Evolutionary conservation across 2,113 vertebrate species (phyloP).

Genomic region (Callipepla californica): DNA sequence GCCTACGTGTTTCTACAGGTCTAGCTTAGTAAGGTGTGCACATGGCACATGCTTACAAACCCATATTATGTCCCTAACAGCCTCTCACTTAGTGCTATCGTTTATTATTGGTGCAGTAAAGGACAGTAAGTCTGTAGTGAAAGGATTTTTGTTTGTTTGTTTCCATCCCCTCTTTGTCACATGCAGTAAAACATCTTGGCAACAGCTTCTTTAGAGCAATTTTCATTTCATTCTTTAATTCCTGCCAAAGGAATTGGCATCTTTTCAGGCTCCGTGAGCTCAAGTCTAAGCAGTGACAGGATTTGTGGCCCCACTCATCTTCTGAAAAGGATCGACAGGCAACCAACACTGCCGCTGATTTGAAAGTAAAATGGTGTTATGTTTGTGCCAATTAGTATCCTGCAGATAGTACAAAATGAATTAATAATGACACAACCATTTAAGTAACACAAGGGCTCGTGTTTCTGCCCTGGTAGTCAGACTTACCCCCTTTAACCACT

Average conservation of each 20-base stretch:
- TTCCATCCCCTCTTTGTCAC: neutral
- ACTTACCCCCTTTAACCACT: neutral
- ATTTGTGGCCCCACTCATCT: neutral
- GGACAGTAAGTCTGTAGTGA: neutral
- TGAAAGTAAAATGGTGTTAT: conserved; percentile 4
- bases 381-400: conserved; percentile 42
- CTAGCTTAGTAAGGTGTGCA: neutral
- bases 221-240: conserved; percentile 36
- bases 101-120: conserved; percentile 34
- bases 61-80: rapidly evolving
- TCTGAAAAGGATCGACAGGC: neutral
- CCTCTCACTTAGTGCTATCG: neutral
- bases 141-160: neutral
- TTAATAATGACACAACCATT: neutral
- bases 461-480: neutral
- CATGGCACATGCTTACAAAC: rapidly evolving
- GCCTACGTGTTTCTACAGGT: neutral
- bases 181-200: conserved; percentile 19
- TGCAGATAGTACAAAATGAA: conserved; percentile 4
- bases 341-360: neutral
- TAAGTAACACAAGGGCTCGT: neutral
- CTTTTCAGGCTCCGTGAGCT: neutral
- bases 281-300: neutral
- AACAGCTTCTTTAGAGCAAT: neutral
- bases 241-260: conserved; percentile 3